Base-by-base conservation (phyloP, 1,140 invertebrate genomes). In the Hermetia illucens region DNA sequence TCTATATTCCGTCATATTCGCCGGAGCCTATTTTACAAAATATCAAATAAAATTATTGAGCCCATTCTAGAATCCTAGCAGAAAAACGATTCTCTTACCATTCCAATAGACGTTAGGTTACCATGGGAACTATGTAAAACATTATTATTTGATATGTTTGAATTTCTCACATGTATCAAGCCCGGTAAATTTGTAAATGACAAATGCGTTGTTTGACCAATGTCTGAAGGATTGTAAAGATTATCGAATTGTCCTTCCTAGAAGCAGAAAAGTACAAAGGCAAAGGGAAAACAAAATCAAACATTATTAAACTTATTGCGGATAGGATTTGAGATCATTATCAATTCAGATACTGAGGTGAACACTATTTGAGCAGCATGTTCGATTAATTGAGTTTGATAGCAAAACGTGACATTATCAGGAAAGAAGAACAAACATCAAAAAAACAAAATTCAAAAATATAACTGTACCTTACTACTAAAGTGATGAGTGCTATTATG, bases 1-100 rank as follows among this genome's bases (percentile, higher is more conserved):
- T 42, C 67, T 51, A 43, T 69, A 69, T 29, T 63, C 61, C 21
- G 57, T 57, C 30, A 56, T 41, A 40, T 56, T 56, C 24, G 38
- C 21, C 31, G 31, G 9, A 33, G 31, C 24, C 24, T 27, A n/a
- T n/a, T n/a, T n/a, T n/a, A n/a, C n/a, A n/a, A n/a, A n/a, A n/a
- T n/a, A n/a, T n/a, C n/a, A n/a, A n/a, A n/a, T n/a, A n/a, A n/a
- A n/a, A n/a, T n/a, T n/a, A n/a, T n/a, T n/a, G n/a, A n/a, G n/a
- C n/a, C n/a, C n/a, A n/a, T 34, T 34, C 3, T 3, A 15, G 16
- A 15, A 34, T 15, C 5, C 5, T 30, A 16, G 10, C 10, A 30
- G 13, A 5, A 16, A 30, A 5, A 13, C 12, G 15, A 22, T 35
- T 4, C 10, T 10, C 27, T 24, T 9, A n/a, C 24, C 6, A 32